These are phyloP conservation scores for Neotoxoptera formosana DNA, from an alignment of 1,140 invertebrate genomes.

Conservation along the genomic window DNA sequence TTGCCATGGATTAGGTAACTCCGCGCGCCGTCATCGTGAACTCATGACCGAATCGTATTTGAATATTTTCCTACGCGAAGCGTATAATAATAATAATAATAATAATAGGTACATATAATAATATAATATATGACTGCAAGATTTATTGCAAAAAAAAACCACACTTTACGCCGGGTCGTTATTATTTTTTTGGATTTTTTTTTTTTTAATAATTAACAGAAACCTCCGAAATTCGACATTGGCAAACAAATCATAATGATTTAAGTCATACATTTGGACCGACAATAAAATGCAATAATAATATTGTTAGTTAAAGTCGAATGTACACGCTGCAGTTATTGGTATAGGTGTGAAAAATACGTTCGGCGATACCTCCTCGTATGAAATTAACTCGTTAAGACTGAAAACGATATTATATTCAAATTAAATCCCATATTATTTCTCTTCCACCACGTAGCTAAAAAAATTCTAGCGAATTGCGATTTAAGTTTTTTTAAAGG, in stretches of 20 bases:
- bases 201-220: background rate
- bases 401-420: background rate
- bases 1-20: conserved; percentile 29
- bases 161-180: background rate
- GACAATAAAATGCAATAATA: background rate
- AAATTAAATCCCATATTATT: background rate
- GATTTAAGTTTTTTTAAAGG: background rate
- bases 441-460: background rate
- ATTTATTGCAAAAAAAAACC: background rate
- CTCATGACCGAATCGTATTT: conserved; percentile 37
- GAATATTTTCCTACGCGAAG: background rate
- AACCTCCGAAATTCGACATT: background rate
- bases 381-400: background rate
- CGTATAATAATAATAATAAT: background rate
- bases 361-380: background rate
- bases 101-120: background rate
- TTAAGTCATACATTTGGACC: background rate
- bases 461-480: background rate
- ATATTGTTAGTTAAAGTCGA: background rate
- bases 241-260: background rate
- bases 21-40: background rate
- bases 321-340: too few species aligned
- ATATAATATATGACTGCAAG: background rate
- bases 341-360: background rate
- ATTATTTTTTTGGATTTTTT: background rate